Evolutionary conservation across 2,113 vertebrate genomes (phyloP), one percentile per base, ranked within the genome.

Genomic region (Oenanthe melanoleuca): DNA sequence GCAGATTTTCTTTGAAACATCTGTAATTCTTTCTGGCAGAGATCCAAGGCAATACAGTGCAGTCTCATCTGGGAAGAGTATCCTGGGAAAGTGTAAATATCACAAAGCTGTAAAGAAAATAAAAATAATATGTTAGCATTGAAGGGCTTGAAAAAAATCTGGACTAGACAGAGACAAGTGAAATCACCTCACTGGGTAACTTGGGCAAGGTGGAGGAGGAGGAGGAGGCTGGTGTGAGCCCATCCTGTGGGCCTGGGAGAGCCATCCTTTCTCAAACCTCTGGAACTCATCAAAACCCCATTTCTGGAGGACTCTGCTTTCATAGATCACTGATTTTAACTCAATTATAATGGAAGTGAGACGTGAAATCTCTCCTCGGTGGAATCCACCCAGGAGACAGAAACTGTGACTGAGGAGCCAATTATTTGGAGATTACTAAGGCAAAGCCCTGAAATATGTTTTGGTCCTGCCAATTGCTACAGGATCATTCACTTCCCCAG

Each of bases 1-100:
- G 69, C 64, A 81, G 40, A 49, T 78, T 95, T 93, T 73, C 90
- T 92, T 92, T 92, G 86, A 88, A 93, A 96, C 61, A 3, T 92
- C 90, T 86, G 65, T 92, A 96, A 74, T 75, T 50, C 63, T 86
- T 82, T 73, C 74, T 96, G 95, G 88, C 72, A 69, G 80, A 67
- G 47, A 53, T 88, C 79, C 0, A 3, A 95, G 37, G 44, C 57
- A 90, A 75, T 72, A 73, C 26, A 74, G 49, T 20, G 25, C 22
- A 79, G 40, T 56, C 31, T 92, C 88, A 92, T 66, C 75, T 90
- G 79, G 82, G 85, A 93, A 81, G 23, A 53, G 64, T 53, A 88
- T 88, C 56, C 52, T 60, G 90, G 52, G 49, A 92, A 92, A 95
- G 49, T 3, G 1, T 79, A 96, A 95, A 95, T 92, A 94, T 64